Evolutionary conservation across 2,113 vertebrate genomes (phyloP).

Genomic region (Pomatorhinus ruficollis): DNA sequence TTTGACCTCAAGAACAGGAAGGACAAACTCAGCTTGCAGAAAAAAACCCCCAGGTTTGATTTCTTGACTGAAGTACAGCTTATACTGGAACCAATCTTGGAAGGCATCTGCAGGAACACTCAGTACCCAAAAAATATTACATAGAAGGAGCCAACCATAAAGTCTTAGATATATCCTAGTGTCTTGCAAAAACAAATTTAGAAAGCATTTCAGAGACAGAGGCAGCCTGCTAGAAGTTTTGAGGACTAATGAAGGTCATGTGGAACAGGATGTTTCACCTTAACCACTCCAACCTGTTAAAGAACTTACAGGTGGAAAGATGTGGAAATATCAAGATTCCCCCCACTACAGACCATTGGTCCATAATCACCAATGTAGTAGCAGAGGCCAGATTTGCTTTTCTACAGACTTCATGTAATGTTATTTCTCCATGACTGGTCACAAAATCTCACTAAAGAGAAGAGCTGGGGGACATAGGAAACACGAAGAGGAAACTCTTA

Average conservation of each 20-base stretch:
- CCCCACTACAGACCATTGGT: rapidly evolving
- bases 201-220: neutral
- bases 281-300: neutral
- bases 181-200: neutral
- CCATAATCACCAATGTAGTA: neutral
- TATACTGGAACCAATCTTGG: neutral
- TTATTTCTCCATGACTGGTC: neutral
- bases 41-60: neutral
- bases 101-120: neutral
- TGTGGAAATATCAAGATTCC: neutral
- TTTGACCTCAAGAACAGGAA: neutral
- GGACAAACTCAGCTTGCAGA: neutral
- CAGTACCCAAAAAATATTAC: neutral
- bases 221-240: neutral
- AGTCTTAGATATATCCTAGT: neutral
- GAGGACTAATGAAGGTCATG: neutral
- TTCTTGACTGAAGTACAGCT: neutral
- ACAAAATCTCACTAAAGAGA: neutral
- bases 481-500: neutral
- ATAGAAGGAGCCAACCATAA: neutral
- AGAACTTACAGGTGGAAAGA: neutral
- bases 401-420: neutral
- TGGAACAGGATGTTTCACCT: neutral
- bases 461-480: neutral
- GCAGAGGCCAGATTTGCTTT: neutral